These are phyloP conservation scores for Bombyx mori DNA, from an alignment of 1,140 invertebrate species.

Conservation along the genomic window ASM3026992v2 NC_085121.1:13923001-13923500, in stretches of 20 bases:
- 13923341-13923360: slow-evolving; percentile 49
- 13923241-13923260: slow-evolving; percentile 49
- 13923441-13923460: slow-evolving; percentile 57
- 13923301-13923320: slow-evolving; percentile 40
- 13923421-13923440: slow-evolving; percentile 44
- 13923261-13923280: slow-evolving; percentile 46
- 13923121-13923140: no score
- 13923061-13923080: no score
- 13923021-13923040: no score
- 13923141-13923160: no score
- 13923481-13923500: slow-evolving; percentile 38
- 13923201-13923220: neutral
- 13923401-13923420: slow-evolving; percentile 64
- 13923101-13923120: no score
- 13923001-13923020: no score
- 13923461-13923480: slow-evolving; percentile 47
- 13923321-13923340: slow-evolving; percentile 54
- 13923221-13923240: neutral
- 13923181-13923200: neutral
- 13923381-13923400: slow-evolving; percentile 32
- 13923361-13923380: slow-evolving; percentile 26
- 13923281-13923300: slow-evolving; percentile 45
- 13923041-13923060: no score
- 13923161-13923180: neutral
- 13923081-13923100: no score